These are phyloP conservation scores for Huso huso DNA, from an alignment of 2,797 vertebrate species.

Conservation along the genomic window DNA sequence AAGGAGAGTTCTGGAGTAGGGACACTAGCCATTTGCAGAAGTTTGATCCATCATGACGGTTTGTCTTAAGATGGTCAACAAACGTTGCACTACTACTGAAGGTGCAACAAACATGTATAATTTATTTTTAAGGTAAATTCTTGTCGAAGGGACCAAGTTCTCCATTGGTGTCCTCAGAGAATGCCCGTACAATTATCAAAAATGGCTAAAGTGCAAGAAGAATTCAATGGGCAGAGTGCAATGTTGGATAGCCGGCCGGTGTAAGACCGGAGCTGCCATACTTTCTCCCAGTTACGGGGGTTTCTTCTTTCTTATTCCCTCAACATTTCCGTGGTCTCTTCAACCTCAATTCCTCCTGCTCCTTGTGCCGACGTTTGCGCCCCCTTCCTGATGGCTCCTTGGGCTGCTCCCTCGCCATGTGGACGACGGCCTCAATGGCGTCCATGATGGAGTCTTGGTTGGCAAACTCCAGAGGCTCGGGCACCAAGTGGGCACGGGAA, in stretches of 20 bases:
- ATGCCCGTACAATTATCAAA: constrained; percentile 29
- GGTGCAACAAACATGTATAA: too few species aligned
- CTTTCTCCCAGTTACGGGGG: constrained; percentile 35
- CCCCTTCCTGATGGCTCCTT: constrained; percentile 33
- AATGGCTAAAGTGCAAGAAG: constrained; percentile 54
- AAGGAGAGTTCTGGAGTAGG: constrained; percentile 20
- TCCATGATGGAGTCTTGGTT: constrained; percentile 84
- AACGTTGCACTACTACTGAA: background rate
- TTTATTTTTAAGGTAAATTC: constrained; percentile 19
- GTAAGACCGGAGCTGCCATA: constrained; percentile 46
- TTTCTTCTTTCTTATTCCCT: constrained; percentile 60
- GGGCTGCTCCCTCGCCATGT: constrained; percentile 74
- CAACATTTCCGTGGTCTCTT: constrained; percentile 69
- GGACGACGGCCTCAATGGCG: constrained; percentile 90
- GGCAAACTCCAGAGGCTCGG: constrained; percentile 70
- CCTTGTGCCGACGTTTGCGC: constrained; percentile 57
- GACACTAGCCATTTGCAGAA: constrained; percentile 22
- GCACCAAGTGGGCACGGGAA: constrained; percentile 62
- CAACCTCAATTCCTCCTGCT: constrained; percentile 52
- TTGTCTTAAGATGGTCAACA: constrained; percentile 20
- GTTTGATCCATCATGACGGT: constrained; percentile 22
- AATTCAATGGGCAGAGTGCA: constrained; percentile 41
- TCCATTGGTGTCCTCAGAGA: constrained; percentile 32
- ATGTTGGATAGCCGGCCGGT: constrained; percentile 45
- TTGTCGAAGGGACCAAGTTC: constrained; percentile 34